Evolutionary conservation across 2,888 invertebrate species (phyloP).

Genomic region (Ornithoptera alexandrae): DNA sequence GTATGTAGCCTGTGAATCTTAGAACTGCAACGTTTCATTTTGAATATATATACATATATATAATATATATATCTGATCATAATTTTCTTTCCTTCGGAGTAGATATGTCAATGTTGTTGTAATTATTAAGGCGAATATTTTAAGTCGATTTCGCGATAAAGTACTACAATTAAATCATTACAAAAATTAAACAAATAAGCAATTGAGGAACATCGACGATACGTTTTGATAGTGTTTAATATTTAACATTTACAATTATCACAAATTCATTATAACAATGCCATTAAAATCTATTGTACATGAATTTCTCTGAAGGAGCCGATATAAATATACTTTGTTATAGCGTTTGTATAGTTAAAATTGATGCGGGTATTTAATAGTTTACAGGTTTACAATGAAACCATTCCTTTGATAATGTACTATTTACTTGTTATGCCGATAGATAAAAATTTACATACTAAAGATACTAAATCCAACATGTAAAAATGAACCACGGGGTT

Average conservation of each 20-base stretch:
- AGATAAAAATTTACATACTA: too few species aligned
- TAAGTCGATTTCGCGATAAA: not conserved
- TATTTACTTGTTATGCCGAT: too few species aligned
- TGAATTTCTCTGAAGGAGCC: too few species aligned
- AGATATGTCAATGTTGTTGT: constrained; percentile 13
- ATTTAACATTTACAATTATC: constrained; percentile 1
- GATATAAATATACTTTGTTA: too few species aligned
- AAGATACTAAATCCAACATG: too few species aligned
- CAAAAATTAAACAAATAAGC: constrained; percentile 9
- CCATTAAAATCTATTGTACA: constrained; percentile 38
- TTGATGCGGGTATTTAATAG: too few species aligned
- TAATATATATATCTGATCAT: not conserved
- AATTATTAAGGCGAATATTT: constrained; percentile 7
- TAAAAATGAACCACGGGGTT: too few species aligned
- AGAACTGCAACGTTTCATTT: constrained; percentile 41
- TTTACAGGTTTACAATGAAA: too few species aligned
- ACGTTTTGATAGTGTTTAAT: constrained; percentile 2
- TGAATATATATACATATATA: constrained; percentile 28
- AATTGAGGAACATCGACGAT: constrained; percentile 22
- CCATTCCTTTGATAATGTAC: too few species aligned
- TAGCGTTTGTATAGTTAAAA: too few species aligned
- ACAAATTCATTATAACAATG: not conserved
- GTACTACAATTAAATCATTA: not conserved
- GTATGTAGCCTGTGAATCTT: constrained; percentile 64
- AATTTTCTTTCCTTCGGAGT: not conserved